Evolutionary conservation across 2,888 invertebrate genomes (phyloP).

Genomic region (Lepetodrilus schrolli): DNA sequence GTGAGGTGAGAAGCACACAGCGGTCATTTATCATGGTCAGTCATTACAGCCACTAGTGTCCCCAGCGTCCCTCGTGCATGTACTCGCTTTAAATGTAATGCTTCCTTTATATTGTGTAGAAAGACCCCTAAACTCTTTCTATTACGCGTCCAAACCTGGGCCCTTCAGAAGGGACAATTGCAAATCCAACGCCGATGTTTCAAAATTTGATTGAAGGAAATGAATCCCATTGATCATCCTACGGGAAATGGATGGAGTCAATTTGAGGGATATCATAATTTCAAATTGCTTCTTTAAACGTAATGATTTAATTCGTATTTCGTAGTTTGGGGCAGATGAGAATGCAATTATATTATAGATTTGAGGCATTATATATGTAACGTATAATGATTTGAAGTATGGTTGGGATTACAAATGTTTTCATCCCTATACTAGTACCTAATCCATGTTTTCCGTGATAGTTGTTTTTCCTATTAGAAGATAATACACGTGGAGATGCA

Average conservation of each 20-base stretch:
- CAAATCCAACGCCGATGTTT: not conserved
- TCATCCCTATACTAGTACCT: too few relatives aligned
- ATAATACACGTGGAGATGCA: too few relatives aligned
- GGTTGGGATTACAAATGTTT: too few relatives aligned
- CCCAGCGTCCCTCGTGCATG: not conserved
- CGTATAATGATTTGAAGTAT: too few relatives aligned
- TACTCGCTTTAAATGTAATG: not conserved
- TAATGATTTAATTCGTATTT: too few relatives aligned
- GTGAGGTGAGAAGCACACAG: not conserved
- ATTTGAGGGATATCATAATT: not conserved
- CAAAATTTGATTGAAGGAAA: constrained; percentile 13
- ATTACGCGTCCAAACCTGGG: constrained; percentile 1
- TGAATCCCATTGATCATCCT: not conserved
- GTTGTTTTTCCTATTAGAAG: too few relatives aligned
- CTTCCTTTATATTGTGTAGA: constrained; percentile 3
- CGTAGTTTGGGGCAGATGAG: too few relatives aligned
- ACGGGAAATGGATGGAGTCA: not conserved
- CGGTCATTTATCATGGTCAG: constrained; percentile 17
- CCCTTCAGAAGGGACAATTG: constrained; percentile 13
- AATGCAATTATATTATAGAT: too few relatives aligned
- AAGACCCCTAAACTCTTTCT: constrained; percentile 23
- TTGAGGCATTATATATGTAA: too few relatives aligned
- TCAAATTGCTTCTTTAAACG: constrained; percentile 5
- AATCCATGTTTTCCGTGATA: too few relatives aligned
- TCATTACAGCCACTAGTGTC: not conserved